Evolutionary conservation across 2,888 invertebrate species (phyloP).

Genomic region (Drosophila mimetica): DNA sequence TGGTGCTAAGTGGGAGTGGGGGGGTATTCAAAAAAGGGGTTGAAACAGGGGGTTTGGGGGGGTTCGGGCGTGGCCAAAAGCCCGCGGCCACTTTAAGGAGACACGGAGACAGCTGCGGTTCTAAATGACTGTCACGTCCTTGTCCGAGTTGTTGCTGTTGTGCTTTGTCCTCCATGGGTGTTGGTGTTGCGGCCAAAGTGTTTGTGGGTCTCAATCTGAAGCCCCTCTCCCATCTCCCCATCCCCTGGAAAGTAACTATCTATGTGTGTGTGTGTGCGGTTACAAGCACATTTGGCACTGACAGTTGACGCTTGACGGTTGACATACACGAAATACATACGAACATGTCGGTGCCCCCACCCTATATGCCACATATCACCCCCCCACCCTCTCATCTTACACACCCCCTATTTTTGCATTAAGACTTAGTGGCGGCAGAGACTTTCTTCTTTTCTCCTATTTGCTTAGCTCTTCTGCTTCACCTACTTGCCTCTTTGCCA

Average conservation of each 20-base stretch:
- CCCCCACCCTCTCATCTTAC: too few relatives aligned
- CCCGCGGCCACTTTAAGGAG: conserved; percentile 74
- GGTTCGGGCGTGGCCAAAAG: conserved; percentile 14
- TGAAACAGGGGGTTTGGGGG: conserved; percentile 2
- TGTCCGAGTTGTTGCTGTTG: conserved; percentile 70
- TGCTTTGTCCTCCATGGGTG: conserved; percentile 21
- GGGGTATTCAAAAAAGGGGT: conserved; percentile 16
- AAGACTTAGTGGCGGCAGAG: conserved; percentile 37
- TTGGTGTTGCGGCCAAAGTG: conserved; percentile 33
- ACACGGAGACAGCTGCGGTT: conserved; percentile 69
- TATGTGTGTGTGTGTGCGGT: conserved; percentile 66
- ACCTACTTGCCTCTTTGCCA: conserved; percentile 8
- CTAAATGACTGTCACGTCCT: conserved; percentile 79
- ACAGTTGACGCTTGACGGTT: conserved; percentile 81
- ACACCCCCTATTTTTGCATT: conserved; percentile 37
- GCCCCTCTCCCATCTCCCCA: conserved; percentile 3
- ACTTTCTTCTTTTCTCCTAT: conserved; percentile 40
- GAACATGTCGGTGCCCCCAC: conserved; percentile 5
- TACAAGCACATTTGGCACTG: conserved; percentile 82
- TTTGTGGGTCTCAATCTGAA: conserved; percentile 31
- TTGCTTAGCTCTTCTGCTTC: conserved; percentile 38
- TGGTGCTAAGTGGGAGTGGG: neutral
- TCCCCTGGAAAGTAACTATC: conserved; percentile 13
- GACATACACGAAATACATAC: conserved; percentile 63
- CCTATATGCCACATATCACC: neutral